Base-by-base conservation (phyloP, 2,888 invertebrate genomes). In the Acrobasis suavella region DNA sequence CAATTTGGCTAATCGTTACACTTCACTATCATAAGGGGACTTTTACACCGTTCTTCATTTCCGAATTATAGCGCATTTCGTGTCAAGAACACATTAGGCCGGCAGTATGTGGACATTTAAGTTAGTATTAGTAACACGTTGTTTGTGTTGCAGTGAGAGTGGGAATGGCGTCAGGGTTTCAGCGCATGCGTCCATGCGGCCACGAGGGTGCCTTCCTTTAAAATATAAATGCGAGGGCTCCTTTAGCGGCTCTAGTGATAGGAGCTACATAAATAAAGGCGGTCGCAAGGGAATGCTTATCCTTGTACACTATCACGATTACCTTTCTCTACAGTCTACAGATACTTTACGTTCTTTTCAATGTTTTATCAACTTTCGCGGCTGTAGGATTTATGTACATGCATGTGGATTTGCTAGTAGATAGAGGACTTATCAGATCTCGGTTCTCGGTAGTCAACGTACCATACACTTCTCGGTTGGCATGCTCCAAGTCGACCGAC, bases 71-170 rank as follows among this genome's bases (percentile, higher is more conserved):
- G 75, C 71, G 72, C 75, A 78, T 88, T 87, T 88, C 91, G 88
- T 91, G 91, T 87, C 90, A 90, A 86, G 86, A 89, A 81, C 86
- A 86, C 91, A 91, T 91, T 89, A 91, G 76, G 77, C 78, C 76
- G 72, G 73, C 71, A 79, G 75, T 72, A 75, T 69, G 77, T 81
- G 82, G 78, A 84, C 85, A 86, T 87, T 85, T 81, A 76, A 73
- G 72, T 77, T 89, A 89, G n/a, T n/a, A n/a, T n/a, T n/a, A n/a
- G 91, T 89, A 89, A 91, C 87, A 91, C 82, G 81, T 81, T 77
- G 78, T 82, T 81, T 77, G 78, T 82, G 80, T 78, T 78, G 80
- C 77, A 84, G 83, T 84, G 86, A 87, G 87, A 87, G 86, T 85
- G 80, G 83, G 85, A 80, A 86, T 85, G 86, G 91, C 91, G 91